Evolutionary conservation across 2,888 invertebrate genomes (phyloP), one percentile per base, ranked within the genome.

Genomic region (Latheticus oryzae): DNA sequence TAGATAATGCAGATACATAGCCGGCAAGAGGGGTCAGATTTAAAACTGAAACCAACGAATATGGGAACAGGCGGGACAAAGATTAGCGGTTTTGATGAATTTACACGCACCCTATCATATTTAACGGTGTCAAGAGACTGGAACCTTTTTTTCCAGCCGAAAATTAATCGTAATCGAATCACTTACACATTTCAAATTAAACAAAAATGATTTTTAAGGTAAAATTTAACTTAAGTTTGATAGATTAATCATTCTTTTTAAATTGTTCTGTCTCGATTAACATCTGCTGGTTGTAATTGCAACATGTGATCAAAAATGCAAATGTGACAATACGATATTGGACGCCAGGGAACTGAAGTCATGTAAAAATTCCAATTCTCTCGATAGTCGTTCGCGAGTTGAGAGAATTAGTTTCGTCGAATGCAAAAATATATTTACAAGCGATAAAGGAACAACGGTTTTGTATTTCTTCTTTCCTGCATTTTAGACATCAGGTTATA

Each of bases 1-100:
- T 53, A 54, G 54, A 50, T 59, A 59, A 55, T 59, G 43, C 51
- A 55, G 45, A 59, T 55, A 43, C 51, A 59, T 45, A 55, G 30
- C 51, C 59, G 24, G 47, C 40, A 42, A 21, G 54, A 55, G 43
- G 38, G 43, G 56, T 51, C 51, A 54, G 45, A 54, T 45, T 48
- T 51, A 50, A 56, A 56, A 56, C 50, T 51, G 35, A 38, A 50
- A 48, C 55, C 40, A 40, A 17, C 51, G 51, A 51, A 51, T 51
- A 51, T 51, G 51, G 51, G 51, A 43, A 42, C 42, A 42, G 43
- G 23, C 52, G 52, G 35, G 33, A 28, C 33, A 53, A 53, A 53
- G 52, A 53, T 53, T 43, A 42, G 42, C 32, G 42, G 52, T 52
- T 52, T 52, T 52, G 52, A 52, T 52, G 43, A 52, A 52, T 52